Percentiles rank a stretch among this genome's conserved stretches.
Evolutionary conservation across 2,888 invertebrate species (phyloP).

Genomic region (Cancer borealis): DNA sequence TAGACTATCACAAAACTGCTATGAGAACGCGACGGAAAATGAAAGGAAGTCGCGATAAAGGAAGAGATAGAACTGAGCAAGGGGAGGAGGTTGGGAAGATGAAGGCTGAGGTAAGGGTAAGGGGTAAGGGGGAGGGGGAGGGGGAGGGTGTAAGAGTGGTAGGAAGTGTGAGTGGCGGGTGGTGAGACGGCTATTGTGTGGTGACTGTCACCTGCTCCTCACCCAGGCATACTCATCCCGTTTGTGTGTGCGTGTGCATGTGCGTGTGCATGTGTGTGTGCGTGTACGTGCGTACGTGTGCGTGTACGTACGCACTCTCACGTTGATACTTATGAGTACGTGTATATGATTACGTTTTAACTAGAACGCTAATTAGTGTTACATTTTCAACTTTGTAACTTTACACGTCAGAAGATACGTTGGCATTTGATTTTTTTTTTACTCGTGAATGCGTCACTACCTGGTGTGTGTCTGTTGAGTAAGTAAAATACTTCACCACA

Average conservation of each 20-base stretch:
- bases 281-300: not conserved
- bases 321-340: not conserved
- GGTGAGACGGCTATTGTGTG: constrained; percentile 20
- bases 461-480: not conserved
- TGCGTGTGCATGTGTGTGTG: not conserved
- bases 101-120: not conserved
- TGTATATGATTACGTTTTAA: not conserved
- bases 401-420: not conserved
- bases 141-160: not conserved
- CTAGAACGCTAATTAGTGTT: not conserved
- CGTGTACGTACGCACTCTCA: not conserved
- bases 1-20: not conserved
- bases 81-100: not conserved
- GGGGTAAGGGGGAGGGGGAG: not conserved
- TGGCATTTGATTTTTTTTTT: not conserved
- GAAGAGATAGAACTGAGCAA: not conserved
- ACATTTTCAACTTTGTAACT: not conserved
- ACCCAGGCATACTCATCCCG: not conserved
- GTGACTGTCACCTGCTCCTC: constrained; percentile 9
- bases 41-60: not conserved
- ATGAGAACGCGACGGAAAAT: not conserved
- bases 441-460: not conserved
- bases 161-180: constrained; percentile 25
- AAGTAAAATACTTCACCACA: not conserved
- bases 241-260: not conserved